Conservation (phyloP, 2,113 vertebrate species). For the Gasterosteus nipponicus region DNA sequence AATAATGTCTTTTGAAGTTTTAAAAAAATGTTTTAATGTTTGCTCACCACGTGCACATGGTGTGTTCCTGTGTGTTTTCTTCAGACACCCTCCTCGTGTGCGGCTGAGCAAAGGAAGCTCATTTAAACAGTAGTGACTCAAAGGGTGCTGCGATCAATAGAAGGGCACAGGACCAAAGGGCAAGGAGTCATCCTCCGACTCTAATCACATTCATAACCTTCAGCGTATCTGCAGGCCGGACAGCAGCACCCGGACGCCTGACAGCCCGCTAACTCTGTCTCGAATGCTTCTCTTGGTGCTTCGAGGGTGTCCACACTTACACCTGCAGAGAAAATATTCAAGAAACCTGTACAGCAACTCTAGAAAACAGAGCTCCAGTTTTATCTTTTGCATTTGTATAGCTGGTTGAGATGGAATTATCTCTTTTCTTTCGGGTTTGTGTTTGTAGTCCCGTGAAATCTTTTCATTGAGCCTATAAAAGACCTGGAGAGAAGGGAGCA, state of each 20-base stretch:
- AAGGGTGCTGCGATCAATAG: slow-evolving; percentile 67
- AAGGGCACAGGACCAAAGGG: slow-evolving; percentile 63
- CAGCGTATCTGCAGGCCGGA: slow-evolving; percentile 56
- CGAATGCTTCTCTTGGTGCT: slow-evolving; percentile 9
- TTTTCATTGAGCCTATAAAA: not conserved
- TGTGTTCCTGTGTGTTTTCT: slow-evolving; percentile 1
- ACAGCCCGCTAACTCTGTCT: slow-evolving; percentile 39
- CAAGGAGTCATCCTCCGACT: slow-evolving; percentile 60
- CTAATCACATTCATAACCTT: slow-evolving; percentile 75
- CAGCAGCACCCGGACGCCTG: slow-evolving; percentile 44
- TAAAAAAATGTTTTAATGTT: too few species aligned
- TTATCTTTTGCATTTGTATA: too few species aligned
- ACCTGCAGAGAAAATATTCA: not conserved
- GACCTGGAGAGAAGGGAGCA: not conserved
- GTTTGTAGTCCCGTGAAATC: too few species aligned
- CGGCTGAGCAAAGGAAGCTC: slow-evolving; percentile 24
- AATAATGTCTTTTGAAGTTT: too few species aligned
- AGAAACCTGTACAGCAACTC: not conserved
- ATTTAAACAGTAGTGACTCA: slow-evolving; percentile 65
- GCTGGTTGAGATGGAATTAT: slow-evolving; percentile 1
- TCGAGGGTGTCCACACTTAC: not conserved
- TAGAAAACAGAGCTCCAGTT: not conserved
- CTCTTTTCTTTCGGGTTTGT: too few species aligned
- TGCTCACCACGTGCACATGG: not conserved
- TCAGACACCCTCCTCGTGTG: not conserved